phyloP scores from a whole-genome alignment of 2,888 invertebrate genomes.

The Drosophila setosimentum region DNA sequence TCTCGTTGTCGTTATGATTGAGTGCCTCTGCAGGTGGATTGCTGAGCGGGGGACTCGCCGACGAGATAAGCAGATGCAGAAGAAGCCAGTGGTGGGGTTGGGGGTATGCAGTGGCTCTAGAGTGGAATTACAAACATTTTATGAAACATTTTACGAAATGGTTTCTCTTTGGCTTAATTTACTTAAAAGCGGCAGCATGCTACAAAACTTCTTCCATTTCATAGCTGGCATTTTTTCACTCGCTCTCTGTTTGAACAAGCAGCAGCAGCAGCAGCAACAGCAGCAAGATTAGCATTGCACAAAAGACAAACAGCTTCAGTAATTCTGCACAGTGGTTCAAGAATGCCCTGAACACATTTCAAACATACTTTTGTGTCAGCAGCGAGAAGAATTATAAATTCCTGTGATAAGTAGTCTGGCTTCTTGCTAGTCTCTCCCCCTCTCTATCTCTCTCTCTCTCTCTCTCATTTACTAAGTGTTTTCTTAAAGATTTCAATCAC shows the following conservation, averaged over 20 bases:
- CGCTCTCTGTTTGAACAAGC: slow-evolving; percentile 2
- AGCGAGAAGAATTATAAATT: not conserved
- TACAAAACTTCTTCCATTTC: slow-evolving; percentile 20
- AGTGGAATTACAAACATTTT: slow-evolving; percentile 19
- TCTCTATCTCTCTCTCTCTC: not conserved
- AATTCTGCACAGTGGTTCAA: slow-evolving; percentile 42
- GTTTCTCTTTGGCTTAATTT: slow-evolving; percentile 58
- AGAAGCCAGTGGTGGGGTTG: not conserved
- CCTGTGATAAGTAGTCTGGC: not conserved
- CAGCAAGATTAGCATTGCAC: slow-evolving; percentile 20
- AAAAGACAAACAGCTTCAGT: slow-evolving; percentile 44
- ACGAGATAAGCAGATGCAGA: slow-evolving; percentile 3
- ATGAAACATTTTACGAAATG: slow-evolving; percentile 41
- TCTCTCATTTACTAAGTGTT: not conserved
- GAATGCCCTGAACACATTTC: slow-evolving; percentile 1
- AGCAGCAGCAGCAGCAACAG: slow-evolving; percentile 17
- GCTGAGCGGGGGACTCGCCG: not conserved
- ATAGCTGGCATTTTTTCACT: not conserved
- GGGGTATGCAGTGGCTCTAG: not conserved
- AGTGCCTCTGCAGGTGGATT: slow-evolving; percentile 59
- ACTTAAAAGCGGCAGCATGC: slow-evolving; percentile 47
- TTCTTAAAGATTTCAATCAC: slow-evolving; percentile 8
- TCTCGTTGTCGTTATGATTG: slow-evolving; percentile 62
- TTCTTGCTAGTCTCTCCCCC: not conserved
- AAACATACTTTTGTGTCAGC: not conserved